A percentile compares a stretch with the other conserved stretches of the same genome.
Evolutionary conservation across 2,113 vertebrate genomes (phyloP).

Genomic region (Corydoras sp.): DNA sequence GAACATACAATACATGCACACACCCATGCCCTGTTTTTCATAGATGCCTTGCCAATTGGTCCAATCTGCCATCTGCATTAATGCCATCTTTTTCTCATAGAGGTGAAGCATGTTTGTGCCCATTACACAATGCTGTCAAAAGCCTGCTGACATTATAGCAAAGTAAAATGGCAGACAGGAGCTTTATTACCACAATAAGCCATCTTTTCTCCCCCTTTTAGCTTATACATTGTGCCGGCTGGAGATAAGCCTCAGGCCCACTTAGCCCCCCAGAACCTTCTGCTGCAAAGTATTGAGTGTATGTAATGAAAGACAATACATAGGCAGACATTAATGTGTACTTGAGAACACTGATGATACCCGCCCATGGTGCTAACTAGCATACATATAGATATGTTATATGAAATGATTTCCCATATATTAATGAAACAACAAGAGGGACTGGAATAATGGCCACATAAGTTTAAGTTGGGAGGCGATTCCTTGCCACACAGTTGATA

Average conservation of each 20-base stretch:
- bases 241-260: constrained; percentile 20
- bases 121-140: constrained; percentile 27
- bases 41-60: constrained; percentile 33
- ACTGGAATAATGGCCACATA: too few species aligned
- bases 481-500: too few species aligned
- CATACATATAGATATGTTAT: too few species aligned
- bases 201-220: constrained; percentile 24
- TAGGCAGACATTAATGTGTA: neutral
- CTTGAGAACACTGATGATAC: neutral
- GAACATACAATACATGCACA: constrained; percentile 12
- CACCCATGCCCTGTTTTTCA: constrained; percentile 30
- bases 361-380: neutral
- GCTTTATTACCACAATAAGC: constrained; percentile 21
- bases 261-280: constrained; percentile 9
- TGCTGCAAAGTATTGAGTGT: neutral
- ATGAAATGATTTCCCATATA: too few species aligned
- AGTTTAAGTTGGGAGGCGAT: too few species aligned
- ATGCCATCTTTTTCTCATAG: constrained; percentile 25
- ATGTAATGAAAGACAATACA: neutral
- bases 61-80: constrained; percentile 39
- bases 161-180: constrained; percentile 21
- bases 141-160: constrained; percentile 30
- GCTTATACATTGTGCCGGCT: constrained; percentile 20
- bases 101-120: constrained; percentile 32
- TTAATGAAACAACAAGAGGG: too few species aligned